Conservation (phyloP, 1,140 invertebrate species). For the Drosophila tsacasi region DNA sequence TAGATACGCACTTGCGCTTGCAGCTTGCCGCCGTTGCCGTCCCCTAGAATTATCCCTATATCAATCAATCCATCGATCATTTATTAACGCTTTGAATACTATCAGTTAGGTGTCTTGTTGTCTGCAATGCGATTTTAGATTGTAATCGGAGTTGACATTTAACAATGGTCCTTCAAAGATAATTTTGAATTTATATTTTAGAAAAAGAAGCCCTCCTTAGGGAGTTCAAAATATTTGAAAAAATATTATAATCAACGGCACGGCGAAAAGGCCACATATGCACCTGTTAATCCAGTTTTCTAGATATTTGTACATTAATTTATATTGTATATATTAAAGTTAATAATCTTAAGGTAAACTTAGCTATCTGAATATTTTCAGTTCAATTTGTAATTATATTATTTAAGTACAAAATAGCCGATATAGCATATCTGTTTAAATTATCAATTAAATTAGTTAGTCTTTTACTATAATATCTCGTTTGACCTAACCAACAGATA, state of each 20-base stretch:
- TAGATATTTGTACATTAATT: not conserved
- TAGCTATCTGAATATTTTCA: not conserved
- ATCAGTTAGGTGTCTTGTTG: conserved; percentile 10
- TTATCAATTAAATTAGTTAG: not conserved
- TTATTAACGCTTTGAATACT: conserved; percentile 18
- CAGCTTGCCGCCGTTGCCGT: conserved; percentile 19
- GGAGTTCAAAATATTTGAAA: not conserved
- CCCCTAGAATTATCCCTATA: not conserved
- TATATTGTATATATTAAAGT: not conserved
- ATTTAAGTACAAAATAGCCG: not conserved
- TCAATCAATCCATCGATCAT: conserved; percentile 31
- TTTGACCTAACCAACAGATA: not conserved
- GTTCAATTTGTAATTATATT: too few relatives aligned
- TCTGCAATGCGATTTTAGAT: conserved; percentile 10
- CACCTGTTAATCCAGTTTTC: not conserved
- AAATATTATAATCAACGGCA: not conserved
- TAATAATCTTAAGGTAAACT: not conserved
- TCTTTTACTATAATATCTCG: not conserved
- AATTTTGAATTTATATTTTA: not conserved
- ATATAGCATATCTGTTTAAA: not conserved
- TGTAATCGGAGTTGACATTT: conserved; percentile 16
- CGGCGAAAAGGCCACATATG: not conserved
- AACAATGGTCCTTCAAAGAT: not conserved
- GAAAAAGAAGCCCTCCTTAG: not conserved
- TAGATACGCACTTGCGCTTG: conserved; percentile 10